Evolutionary conservation across 2,888 invertebrate genomes (phyloP).

Genomic region (Machimus rusticus): DNA sequence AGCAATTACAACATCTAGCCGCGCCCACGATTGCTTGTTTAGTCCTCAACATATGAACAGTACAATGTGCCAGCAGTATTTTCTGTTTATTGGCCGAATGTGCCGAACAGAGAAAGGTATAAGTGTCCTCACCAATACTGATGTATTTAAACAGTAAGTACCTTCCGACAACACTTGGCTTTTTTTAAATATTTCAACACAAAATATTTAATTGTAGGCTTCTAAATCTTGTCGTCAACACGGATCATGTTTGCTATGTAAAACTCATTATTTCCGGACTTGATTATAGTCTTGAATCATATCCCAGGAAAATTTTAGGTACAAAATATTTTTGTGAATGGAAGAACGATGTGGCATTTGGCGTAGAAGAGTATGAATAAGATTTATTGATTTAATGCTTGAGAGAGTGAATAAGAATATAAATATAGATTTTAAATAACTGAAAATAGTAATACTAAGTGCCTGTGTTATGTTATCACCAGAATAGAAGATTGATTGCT

Average conservation of each 20-base stretch:
- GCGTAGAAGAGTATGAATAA: neutral
- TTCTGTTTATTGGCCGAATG: slow-evolving; percentile 89
- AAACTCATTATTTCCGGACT: slow-evolving; percentile 92
- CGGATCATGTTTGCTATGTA: slow-evolving; percentile 90
- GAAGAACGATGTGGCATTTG: neutral
- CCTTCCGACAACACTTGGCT: neutral
- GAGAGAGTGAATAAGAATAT: too few relatives aligned
- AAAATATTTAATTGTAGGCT: slow-evolving; percentile 65
- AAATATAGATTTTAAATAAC: too few relatives aligned
- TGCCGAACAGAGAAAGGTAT: slow-evolving; percentile 75
- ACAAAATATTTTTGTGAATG: neutral
- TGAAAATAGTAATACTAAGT: too few relatives aligned
- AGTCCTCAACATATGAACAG: slow-evolving; percentile 88
- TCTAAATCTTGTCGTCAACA: slow-evolving; percentile 79
- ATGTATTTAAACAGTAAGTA: slow-evolving; percentile 77
- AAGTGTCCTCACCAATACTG: slow-evolving; percentile 75
- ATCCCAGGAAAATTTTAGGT: slow-evolving; percentile 71
- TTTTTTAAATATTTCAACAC: neutral
- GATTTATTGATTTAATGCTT: neutral
- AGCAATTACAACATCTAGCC: slow-evolving; percentile 75
- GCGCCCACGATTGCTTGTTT: slow-evolving; percentile 86
- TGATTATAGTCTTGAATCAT: slow-evolving; percentile 82
- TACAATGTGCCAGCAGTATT: slow-evolving; percentile 93
- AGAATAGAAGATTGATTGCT: too few relatives aligned
- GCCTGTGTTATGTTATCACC: too few relatives aligned